Percentiles rank a stretch among this genome's conserved stretches.
Evolutionary conservation across 2,113 vertebrate species (phyloP).

Genomic region (Sardina pilchardus): DNA sequence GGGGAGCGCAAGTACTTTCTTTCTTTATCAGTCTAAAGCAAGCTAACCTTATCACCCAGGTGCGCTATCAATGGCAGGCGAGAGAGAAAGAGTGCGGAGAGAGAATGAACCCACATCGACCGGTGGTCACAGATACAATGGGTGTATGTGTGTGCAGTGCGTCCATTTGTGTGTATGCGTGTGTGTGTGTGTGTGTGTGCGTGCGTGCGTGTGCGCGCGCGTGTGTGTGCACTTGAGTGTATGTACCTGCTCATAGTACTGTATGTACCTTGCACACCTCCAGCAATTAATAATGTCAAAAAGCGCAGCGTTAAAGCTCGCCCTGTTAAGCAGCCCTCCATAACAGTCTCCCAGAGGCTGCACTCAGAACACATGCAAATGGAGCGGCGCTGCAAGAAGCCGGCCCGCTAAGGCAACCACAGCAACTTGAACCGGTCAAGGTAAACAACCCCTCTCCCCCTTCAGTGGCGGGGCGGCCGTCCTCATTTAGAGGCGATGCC

Average conservation of each 20-base stretch:
- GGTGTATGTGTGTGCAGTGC: conserved; percentile 10
- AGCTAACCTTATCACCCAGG: conserved; percentile 49
- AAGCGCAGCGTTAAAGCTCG: neutral
- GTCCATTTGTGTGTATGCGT: neutral
- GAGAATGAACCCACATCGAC: conserved; percentile 43
- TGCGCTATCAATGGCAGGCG: conserved; percentile 39
- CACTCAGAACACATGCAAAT: neutral
- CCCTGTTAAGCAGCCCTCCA: neutral
- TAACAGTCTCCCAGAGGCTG: neutral
- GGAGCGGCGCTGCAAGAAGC: neutral
- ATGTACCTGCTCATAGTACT: conserved; percentile 16
- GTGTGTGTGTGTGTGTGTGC: conserved; percentile 33
- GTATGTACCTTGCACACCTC: conserved; percentile 1
- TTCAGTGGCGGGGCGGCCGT: neutral
- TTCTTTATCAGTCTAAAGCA: conserved; percentile 51
- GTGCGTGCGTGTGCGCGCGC: conserved; percentile 10
- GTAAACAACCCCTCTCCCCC: neutral
- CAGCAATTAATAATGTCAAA: neutral
- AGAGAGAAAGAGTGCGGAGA: conserved; percentile 50
- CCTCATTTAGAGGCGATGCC: conserved; percentile 26
- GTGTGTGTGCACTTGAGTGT: conserved; percentile 24
- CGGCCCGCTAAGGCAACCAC: neutral
- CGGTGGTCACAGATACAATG: conserved; percentile 36
- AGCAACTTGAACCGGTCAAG: neutral
- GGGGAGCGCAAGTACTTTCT: conserved; percentile 25